A percentile compares a stretch with the other conserved stretches of the same genome.
These are phyloP conservation scores for Crocidura indochinensis DNA, from an alignment of 2,797 vertebrate genomes.

Conservation along the genomic window DNA sequence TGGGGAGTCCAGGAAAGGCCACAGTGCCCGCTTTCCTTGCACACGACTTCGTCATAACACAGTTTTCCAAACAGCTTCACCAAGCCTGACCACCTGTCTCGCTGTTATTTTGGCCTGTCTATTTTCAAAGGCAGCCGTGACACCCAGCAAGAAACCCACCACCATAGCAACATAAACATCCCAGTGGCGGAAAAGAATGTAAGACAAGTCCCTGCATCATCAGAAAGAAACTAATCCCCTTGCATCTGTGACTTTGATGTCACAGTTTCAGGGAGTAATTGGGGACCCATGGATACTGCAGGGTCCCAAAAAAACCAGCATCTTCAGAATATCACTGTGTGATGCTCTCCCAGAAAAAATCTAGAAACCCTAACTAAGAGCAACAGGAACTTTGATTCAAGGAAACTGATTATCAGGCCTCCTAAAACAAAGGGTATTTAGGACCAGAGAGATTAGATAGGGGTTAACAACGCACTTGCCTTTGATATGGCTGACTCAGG, in stretches of 20 bases:
- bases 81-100: constrained; percentile 90
- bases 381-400: no score
- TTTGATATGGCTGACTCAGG: no score
- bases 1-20: background rate
- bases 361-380: no score
- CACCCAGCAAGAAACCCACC: constrained; percentile 85
- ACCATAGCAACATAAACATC: constrained; percentile 91
- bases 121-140: constrained; percentile 89
- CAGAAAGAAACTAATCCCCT: constrained; percentile 89
- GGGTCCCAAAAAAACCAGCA: background rate
- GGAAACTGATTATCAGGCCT: no score
- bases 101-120: constrained; percentile 89
- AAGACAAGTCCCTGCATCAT: constrained; percentile 85
- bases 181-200: constrained; percentile 86
- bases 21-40: constrained; percentile 70
- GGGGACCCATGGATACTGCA: background rate
- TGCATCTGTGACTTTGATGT: constrained; percentile 85
- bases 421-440: no score
- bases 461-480: no score
- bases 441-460: no score
- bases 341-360: no score
- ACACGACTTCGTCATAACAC: constrained; percentile 64
- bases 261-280: constrained; percentile 79
- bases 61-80: constrained; percentile 78
- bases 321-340: no score